Evolutionary conservation across 2,113 vertebrate genomes (phyloP), one percentile per base, ranked within the genome.

Genomic region (Microcebus tavaratra): DNA sequence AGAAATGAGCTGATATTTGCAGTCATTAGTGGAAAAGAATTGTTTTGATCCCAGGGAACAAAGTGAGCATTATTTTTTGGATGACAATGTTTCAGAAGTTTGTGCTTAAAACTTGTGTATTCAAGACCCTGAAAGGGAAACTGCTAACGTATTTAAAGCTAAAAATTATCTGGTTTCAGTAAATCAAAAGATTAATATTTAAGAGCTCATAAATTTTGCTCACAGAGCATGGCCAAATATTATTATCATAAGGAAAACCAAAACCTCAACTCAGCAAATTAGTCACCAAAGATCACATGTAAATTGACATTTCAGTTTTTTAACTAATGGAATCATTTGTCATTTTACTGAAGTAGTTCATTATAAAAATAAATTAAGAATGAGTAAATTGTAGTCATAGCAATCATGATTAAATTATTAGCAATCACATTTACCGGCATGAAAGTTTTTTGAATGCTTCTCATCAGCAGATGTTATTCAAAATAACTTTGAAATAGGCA

Each of bases 351-450:
- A 98, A 98, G 87, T 36, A 98, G 94, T 94, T 98, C 76, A 97
- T 95, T 88, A 96, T 92, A 95, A 98, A 97, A 97, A 86, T 97
- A 98, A 98, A 98, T 97, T 98, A 97, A 96, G 76, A 98, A 96
- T 96, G 97, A 98, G 95, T 96, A 98, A 98, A 92, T 97, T 97
- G 45, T 84, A 96, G 92, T 95, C 12, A 80, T 39, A 96, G 96
- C 90, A 98, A 98, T 95, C 0, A 96, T 83, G 14, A 96, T 96
- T 82, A 95, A 98, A 98, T 98, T 97, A 90, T 97, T 98, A 95
- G 65, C 78, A 97, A 98, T 95, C 97, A 90, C 31, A 92, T 97
- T 97, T 98, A 96, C 36, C 3, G 84, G 84, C 59, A 93, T 82
- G 21, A 95, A 96, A 95, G 61, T 67, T 96, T 98, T 88, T 67